Base-by-base conservation (phyloP, 1,140 invertebrate species). In the Hylaeus volcanicus region DNA sequence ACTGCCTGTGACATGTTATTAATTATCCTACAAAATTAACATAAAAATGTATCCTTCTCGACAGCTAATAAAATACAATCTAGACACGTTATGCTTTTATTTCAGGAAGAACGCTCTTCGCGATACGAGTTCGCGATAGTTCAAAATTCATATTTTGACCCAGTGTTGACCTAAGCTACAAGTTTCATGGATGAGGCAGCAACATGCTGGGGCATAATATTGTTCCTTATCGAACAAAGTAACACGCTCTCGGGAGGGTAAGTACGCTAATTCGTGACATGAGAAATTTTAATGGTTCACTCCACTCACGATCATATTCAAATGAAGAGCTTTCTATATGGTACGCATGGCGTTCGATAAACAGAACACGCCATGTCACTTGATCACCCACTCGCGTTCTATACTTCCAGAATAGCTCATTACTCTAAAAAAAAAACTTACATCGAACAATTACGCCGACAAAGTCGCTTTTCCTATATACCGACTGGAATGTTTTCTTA, bases 321-420 rank as follows among this genome's bases (percentile, higher is more conserved):
- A 77, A 77, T 77, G 70, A 77, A 77, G 65, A 61, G 65, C 66
- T 61, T 43, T 61, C 9, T 53, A 41, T 45, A 70, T 51, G 55
- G 66, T 5, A 71, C 66, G 66, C 75, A 70, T 6, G 4, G 41
- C 63, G 14, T 61, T 77, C 75, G 43, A 77, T 77, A 77, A 73
- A 65, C 41, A 39, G 45, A 73, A 73, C 66, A 65, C 60, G 70
- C 69, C 14, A 26, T 64, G 77, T 73, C 60, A 73, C 77, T 79
- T 55, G 48, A 79, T 15, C 70, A 41, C n/a, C 70, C 77, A 56
- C 70, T 63, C 48, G 8, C 69, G n/a, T 79, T 79, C 65, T 48
- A 64, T 48, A 5, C 55, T 71, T 39, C 9, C 26, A 12, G 37
- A 77, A 77, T 71, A 51, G 45, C 55, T 2, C 5, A 12, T 56